Base-by-base conservation (phyloP, 2,113 vertebrate species). In the Sebastes fasciatus region DNA sequence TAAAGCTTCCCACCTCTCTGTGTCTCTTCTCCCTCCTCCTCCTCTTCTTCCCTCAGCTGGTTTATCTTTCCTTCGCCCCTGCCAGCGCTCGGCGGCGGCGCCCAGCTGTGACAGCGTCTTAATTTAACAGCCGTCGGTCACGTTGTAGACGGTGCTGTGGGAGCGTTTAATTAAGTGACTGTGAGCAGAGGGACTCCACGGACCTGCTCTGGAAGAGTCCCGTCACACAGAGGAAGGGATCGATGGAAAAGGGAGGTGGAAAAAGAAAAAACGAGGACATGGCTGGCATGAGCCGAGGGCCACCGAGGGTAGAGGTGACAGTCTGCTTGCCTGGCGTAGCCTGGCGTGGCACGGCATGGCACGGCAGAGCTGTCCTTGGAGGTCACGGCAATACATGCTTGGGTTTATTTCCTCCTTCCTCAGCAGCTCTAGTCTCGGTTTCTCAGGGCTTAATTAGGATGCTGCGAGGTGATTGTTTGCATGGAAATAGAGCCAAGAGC, bases 121-220 rank as follows among this genome's bases (percentile, higher is more conserved):
- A 71, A 88, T 92, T 94, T 88, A 92, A 80, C 90, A 87, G 86
- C 88, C 86, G 83, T 77, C 55, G 77, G 87, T 86, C 83, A 83
- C 79, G 57, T 74, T 19, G 46, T 87, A 58, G 80, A 77, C 77
- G 70, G 83, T 79, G 84, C 83, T 49, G 74, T 78, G 85, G 85
- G 87, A 91, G 85, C 81, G 60, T 93, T 93, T 95, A 91, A 94
- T 94, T 91, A 93, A 91, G 91, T 77, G 88, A 88, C 86, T 79
- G 82, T 42, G 75, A 92, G 88, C 83, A 4, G 64, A 85, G 84
- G 77, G 74, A 82, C 74, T 83, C 49, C 40, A 1, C 45, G 23
- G 74, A 82, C 81, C 78, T 73, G 75, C 69, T 86, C 90, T 85
- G 74, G 57, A 70, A 78, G 72, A 81, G 84, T 86, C 76, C 84